Evolutionary conservation across 2,113 vertebrate species (phyloP).

Genomic region (Andinoacara biseriatus): DNA sequence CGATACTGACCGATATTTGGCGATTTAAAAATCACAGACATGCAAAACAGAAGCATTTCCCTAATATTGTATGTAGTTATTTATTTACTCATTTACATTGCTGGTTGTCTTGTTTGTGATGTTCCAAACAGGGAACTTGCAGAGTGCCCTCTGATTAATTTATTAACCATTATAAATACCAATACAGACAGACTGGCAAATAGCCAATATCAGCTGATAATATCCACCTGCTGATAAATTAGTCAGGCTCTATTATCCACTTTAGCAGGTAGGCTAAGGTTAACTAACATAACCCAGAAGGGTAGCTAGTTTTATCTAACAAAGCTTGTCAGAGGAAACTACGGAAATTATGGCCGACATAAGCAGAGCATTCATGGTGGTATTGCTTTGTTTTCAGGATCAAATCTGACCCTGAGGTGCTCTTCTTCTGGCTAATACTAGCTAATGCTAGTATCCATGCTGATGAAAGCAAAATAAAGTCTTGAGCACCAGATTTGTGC

Average conservation of each 20-base stretch:
- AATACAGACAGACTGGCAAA: neutral
- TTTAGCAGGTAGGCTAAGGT: neutral
- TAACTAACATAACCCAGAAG: neutral
- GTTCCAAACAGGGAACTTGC: neutral
- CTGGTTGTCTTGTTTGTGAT: neutral
- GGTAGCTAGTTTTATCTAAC: neutral
- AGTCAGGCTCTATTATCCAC: neutral
- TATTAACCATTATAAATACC: neutral
- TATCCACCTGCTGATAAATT: neutral
- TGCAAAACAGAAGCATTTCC: neutral
- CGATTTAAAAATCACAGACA: neutral
- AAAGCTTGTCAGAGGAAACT: neutral
- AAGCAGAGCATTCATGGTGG: neutral
- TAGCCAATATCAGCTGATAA: neutral
- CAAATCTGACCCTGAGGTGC: neutral
- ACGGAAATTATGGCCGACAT: neutral
- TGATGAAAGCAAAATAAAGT: neutral
- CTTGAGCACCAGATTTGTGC: neutral
- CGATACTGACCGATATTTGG: neutral
- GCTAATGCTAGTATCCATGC: neutral
- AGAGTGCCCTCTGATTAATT: neutral
- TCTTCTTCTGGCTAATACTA: neutral
- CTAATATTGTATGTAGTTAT: neutral
- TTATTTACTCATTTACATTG: neutral
- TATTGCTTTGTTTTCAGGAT: neutral